Conservation (phyloP, 2,113 vertebrate species). For the Siphamia tubifer region DNA sequence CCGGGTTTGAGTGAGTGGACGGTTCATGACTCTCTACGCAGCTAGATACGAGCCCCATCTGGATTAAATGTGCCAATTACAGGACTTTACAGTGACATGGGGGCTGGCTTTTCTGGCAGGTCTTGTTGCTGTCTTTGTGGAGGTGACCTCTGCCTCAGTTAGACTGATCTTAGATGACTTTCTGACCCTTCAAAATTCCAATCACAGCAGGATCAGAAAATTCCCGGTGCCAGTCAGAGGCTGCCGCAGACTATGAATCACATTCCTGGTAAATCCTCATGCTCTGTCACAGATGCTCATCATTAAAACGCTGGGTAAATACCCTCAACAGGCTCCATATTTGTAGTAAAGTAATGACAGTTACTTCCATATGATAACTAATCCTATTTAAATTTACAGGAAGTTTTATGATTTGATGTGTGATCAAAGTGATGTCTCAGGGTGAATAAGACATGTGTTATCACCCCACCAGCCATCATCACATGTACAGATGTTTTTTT, state of each 20-base stretch:
- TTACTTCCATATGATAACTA: too few relatives aligned
- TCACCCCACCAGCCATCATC: too few relatives aligned
- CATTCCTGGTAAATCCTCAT: conserved; percentile 47
- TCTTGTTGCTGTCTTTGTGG: neutral
- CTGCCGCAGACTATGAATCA: conserved; percentile 18
- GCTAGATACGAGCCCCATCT: neutral
- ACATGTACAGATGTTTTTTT: too few relatives aligned
- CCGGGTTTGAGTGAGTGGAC: too few relatives aligned
- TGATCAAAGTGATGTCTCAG: too few relatives aligned
- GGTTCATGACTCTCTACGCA: too few relatives aligned
- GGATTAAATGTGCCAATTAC: neutral
- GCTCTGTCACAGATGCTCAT: conserved; percentile 27
- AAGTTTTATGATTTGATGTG: too few relatives aligned
- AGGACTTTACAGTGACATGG: neutral
- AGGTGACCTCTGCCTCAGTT: conserved; percentile 17
- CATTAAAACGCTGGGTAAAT: conserved; percentile 27
- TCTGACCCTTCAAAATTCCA: conserved; percentile 52
- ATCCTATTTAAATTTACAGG: too few relatives aligned
- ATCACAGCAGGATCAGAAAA: conserved; percentile 50
- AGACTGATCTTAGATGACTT: conserved; percentile 12
- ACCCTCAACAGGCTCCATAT: neutral
- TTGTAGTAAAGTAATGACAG: neutral
- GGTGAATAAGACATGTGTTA: too few relatives aligned
- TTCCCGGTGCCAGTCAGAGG: neutral
- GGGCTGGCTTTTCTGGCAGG: neutral